Percentiles rank a stretch among this genome's conserved stretches.
Evolutionary conservation across 2,888 invertebrate genomes (phyloP).

Genomic region (Caenorhabditis becei): DNA sequence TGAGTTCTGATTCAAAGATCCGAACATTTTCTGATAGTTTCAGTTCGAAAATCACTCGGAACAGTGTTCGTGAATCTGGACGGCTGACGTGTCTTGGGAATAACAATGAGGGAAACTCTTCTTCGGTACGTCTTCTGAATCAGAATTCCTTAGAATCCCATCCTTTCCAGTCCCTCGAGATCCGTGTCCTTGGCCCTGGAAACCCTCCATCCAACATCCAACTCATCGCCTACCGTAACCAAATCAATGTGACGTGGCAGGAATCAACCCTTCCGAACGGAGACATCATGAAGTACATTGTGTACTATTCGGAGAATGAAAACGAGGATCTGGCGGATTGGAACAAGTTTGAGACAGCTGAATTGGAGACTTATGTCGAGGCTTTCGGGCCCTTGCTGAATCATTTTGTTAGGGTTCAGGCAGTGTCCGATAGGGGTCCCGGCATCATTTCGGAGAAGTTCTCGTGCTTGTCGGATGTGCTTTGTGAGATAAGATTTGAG

Average conservation of each 20-base stretch:
- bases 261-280: constrained; percentile 66
- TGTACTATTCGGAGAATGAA: constrained; percentile 63
- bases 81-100: constrained; percentile 42
- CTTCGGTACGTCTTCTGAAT: constrained; percentile 19
- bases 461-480: constrained; percentile 55
- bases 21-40: not conserved
- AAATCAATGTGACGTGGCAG: constrained; percentile 67
- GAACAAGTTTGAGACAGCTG: constrained; percentile 64
- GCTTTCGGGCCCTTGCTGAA: constrained; percentile 26
- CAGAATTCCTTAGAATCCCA: too few relatives aligned
- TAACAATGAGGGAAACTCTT: constrained; percentile 62
- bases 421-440: constrained; percentile 63
- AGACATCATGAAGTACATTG: constrained; percentile 68
- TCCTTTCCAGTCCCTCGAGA: constrained; percentile 48
- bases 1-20: constrained; percentile 11
- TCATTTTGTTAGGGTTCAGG: constrained; percentile 64
- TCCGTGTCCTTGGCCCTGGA: constrained; percentile 57
- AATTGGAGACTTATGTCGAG: constrained; percentile 44
- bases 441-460: constrained; percentile 65
- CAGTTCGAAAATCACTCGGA: constrained; percentile 56
- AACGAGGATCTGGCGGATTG: constrained; percentile 65
- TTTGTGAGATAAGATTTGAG: too few relatives aligned
- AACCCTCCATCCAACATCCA: constrained; percentile 62
- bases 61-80: constrained; percentile 56
- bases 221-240: constrained; percentile 63